Evolutionary conservation across 30 jellyfish, hydroid and myxozoan genomes (phyloP).

Genomic region (Aurelia aurita): DNA sequence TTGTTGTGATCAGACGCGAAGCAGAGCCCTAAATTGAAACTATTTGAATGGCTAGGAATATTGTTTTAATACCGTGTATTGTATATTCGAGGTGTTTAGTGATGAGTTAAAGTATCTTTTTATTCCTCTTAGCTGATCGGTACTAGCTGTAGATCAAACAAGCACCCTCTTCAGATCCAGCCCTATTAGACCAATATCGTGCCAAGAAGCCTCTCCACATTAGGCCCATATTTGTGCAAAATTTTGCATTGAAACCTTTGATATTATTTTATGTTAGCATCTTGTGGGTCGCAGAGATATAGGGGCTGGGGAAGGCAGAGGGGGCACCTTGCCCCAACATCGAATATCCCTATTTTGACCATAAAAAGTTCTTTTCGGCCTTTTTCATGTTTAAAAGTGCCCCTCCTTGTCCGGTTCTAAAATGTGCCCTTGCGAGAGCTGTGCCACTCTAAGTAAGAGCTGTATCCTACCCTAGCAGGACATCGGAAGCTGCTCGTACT

Average conservation of each 20-base stretch:
- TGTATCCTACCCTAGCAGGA: background rate
- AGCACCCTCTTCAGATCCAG: too few species aligned
- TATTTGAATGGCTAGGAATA: too few species aligned
- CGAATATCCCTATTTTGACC: background rate
- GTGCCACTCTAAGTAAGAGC: background rate
- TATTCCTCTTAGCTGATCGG: background rate
- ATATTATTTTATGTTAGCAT: too few species aligned
- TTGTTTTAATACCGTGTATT: background rate
- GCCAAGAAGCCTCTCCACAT: too few species aligned
- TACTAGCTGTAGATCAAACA: background rate
- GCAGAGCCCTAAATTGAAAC: too few species aligned
- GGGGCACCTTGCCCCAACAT: background rate
- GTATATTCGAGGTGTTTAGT: conserved; percentile 6
- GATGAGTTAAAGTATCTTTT: background rate
- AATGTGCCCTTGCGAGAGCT: background rate
- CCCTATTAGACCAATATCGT: too few species aligned
- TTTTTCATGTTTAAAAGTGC: background rate
- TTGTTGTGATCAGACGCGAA: too few species aligned
- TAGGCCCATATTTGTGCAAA: too few species aligned
- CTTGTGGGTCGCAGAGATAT: background rate
- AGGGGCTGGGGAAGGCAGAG: background rate
- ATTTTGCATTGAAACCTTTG: too few species aligned
- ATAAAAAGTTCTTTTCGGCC: too few species aligned
- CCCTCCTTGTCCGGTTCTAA: background rate
- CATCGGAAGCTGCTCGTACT: too few species aligned